Evolutionary conservation across 2,797 vertebrate genomes (phyloP).

Genomic region (Hydrocynus forskahlii): DNA sequence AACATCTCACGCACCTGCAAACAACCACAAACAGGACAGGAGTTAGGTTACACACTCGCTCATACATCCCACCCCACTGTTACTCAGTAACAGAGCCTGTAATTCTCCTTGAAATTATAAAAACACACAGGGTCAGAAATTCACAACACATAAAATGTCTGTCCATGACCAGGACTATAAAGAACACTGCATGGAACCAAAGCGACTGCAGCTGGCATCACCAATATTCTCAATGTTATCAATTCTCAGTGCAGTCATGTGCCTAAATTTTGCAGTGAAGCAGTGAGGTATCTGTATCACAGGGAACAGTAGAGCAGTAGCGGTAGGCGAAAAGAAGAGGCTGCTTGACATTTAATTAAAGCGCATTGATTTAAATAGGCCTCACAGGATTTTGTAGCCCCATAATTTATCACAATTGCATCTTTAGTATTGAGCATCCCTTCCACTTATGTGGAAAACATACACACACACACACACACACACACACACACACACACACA

Average conservation of each 20-base stretch:
- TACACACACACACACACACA: background rate
- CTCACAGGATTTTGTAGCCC: conserved; percentile 52
- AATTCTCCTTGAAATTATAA: background rate
- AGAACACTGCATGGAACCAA: background rate
- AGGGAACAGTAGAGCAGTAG: background rate
- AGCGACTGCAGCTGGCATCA: background rate
- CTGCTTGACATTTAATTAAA: conserved; percentile 61
- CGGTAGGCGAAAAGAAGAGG: conserved; percentile 48
- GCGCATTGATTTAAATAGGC: conserved; percentile 60
- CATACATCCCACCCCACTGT: background rate
- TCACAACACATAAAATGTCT: too few relatives aligned
- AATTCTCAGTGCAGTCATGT: background rate
- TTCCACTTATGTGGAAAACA: conserved; percentile 18
- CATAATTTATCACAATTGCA: conserved; percentile 56
- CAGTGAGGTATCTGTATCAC: background rate
- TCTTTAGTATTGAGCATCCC: conserved; percentile 38
- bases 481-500: too few relatives aligned
- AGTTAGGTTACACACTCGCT: background rate
- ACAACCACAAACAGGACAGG: background rate
- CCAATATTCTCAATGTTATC: too few relatives aligned
- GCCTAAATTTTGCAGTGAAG: background rate
- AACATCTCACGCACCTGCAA: conserved; percentile 95
- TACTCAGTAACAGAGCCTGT: too few relatives aligned
- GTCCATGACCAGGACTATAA: too few relatives aligned
- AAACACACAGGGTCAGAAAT: background rate